Conservation (phyloP, 2,797 vertebrate species). For the Falco berigora region DNA sequence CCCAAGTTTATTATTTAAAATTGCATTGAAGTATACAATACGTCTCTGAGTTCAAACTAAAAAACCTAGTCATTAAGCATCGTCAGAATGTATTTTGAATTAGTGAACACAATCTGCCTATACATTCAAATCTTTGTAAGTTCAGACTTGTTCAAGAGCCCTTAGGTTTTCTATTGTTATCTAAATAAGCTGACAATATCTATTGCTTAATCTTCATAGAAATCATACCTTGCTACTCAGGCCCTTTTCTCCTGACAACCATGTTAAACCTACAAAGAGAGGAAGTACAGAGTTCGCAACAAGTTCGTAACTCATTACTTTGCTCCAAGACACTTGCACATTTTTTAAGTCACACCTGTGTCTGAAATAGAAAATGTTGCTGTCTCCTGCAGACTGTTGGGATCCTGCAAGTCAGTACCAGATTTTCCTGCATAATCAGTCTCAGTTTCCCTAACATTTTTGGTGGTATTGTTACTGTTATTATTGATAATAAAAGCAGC, state of each 20-base stretch:
- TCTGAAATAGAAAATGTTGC: background rate
- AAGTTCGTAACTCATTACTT: conserved; percentile 15
- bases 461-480: background rate
- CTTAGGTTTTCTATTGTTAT: conserved; percentile 38
- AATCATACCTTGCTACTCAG: conserved; percentile 8
- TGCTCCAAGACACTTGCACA: conserved; percentile 18
- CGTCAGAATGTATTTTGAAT: background rate
- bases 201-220: conserved; percentile 36
- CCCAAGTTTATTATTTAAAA: background rate
- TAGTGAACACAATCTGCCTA: background rate
- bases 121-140: background rate
- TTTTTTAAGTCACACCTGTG: conserved; percentile 38
- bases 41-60: background rate
- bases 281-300: conserved; percentile 41
- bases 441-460: background rate
- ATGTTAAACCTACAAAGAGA: background rate
- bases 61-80: background rate
- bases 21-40: background rate
- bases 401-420: background rate
- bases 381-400: background rate
- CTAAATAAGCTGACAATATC: conserved; percentile 50
- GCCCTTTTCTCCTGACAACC: conserved; percentile 21
- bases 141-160: conserved; percentile 35
- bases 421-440: background rate
- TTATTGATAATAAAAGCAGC: background rate